phyloP scores from a whole-genome alignment of 2,113 vertebrate genomes.

The Paradoxurus hermaphroditus region DNA sequence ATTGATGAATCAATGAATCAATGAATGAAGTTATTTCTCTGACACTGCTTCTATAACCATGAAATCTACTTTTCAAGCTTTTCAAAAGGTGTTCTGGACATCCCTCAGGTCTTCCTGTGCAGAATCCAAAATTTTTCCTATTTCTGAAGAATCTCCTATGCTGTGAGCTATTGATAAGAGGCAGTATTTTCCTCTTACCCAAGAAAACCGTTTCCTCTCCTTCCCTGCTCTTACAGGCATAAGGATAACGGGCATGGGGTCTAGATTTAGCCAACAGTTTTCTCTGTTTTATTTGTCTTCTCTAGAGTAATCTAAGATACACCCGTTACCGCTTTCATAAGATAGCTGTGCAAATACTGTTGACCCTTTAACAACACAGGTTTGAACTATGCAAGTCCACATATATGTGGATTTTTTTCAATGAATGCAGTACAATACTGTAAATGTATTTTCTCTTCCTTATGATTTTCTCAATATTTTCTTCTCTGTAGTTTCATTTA shows the following conservation, averaged over 20 bases:
- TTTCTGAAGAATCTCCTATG: background rate
- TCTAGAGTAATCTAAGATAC: background rate
- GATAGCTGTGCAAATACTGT: background rate
- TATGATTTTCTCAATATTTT: background rate
- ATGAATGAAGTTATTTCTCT: background rate
- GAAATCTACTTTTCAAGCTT: background rate
- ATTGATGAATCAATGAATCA: background rate
- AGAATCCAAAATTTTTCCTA: background rate
- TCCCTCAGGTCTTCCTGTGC: background rate
- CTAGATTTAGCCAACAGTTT: background rate
- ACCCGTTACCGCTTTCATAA: background rate
- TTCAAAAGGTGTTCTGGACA: background rate
- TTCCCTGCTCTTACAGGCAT: background rate
- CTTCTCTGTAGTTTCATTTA: background rate
- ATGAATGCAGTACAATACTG: background rate
- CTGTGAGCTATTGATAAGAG: background rate
- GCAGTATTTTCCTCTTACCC: background rate
- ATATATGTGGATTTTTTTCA: background rate
- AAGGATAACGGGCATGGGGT: background rate
- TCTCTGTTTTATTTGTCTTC: background rate
- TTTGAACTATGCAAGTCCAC: background rate
- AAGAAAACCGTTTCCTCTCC: background rate
- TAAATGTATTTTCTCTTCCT: background rate
- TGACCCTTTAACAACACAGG: background rate
- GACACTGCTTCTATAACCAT: background rate